phyloP scores from a whole-genome alignment of 2,113 vertebrate genomes.

The Leucoraja erinaceus region DNA sequence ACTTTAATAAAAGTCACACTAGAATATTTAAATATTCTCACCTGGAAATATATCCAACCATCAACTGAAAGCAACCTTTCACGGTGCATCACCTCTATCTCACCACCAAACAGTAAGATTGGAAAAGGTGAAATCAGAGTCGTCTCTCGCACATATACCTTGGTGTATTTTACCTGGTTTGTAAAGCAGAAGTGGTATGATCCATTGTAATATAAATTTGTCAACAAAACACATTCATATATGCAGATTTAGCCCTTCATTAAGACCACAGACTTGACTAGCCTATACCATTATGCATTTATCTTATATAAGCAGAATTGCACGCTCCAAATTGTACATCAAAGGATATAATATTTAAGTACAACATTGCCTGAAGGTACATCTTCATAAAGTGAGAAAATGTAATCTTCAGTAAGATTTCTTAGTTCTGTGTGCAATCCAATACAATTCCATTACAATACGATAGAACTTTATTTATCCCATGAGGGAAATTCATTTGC shows the following conservation, averaged over 20 bases:
- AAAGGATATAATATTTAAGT: background rate
- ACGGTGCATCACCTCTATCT: slow-evolving; percentile 90
- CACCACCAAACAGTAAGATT: slow-evolving; percentile 87
- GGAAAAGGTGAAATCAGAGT: slow-evolving; percentile 85
- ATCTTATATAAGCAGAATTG: background rate
- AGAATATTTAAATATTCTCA: slow-evolving; percentile 45
- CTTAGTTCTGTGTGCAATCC: background rate
- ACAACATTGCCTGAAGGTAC: background rate
- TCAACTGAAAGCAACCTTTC: slow-evolving; percentile 85
- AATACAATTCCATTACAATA: background rate
- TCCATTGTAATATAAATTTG: background rate
- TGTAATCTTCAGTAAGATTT: background rate
- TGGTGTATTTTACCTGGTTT: slow-evolving; percentile 78
- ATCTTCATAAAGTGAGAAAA: background rate
- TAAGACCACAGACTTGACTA: background rate
- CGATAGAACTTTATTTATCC: no score
- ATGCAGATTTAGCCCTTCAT: background rate
- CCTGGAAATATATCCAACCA: slow-evolving; percentile 95
- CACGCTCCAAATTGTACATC: background rate
- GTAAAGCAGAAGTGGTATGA: slow-evolving; percentile 8
- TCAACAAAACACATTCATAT: background rate
- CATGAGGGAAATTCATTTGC: no score
- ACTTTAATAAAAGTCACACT: no score
- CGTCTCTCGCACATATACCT: slow-evolving; percentile 85
- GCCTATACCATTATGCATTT: background rate